These are phyloP conservation scores for Petaurus breviceps DNA, from an alignment of 2,113 vertebrate species.

Conservation along the genomic window DNA sequence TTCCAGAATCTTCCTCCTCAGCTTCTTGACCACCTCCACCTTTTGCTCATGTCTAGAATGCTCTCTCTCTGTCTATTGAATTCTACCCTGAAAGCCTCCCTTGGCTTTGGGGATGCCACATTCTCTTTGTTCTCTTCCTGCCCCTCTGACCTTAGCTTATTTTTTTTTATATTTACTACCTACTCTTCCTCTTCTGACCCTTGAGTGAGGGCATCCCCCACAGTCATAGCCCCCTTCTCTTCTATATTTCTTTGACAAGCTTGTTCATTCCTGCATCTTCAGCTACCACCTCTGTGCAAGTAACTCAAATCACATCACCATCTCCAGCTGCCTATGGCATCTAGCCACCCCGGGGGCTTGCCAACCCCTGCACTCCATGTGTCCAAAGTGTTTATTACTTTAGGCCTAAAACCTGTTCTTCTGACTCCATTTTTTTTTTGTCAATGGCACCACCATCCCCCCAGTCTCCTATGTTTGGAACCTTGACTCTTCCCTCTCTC, in stretches of 20 bases:
- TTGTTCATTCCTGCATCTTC: background rate
- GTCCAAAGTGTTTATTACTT: background rate
- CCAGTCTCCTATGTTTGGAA: too few relatives aligned
- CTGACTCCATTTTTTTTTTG: background rate
- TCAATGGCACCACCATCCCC: background rate
- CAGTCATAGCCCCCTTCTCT: background rate
- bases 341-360: background rate
- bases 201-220: background rate
- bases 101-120: background rate
- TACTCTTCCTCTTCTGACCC: background rate
- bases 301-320: background rate
- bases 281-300: background rate
- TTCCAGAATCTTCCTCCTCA: background rate
- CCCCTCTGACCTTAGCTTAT: background rate
- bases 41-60: too few relatives aligned
- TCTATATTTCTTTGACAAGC: background rate
- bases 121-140: background rate
- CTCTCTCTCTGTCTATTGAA: background rate
- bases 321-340: background rate
- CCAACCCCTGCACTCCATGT: background rate
- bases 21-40: too few relatives aligned
- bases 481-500: background rate
- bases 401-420: background rate
- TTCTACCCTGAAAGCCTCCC: too few relatives aligned
- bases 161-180: background rate